Evolutionary conservation across 2,888 invertebrate species (phyloP).

Genomic region (Melikaiella ostensackeni): DNA sequence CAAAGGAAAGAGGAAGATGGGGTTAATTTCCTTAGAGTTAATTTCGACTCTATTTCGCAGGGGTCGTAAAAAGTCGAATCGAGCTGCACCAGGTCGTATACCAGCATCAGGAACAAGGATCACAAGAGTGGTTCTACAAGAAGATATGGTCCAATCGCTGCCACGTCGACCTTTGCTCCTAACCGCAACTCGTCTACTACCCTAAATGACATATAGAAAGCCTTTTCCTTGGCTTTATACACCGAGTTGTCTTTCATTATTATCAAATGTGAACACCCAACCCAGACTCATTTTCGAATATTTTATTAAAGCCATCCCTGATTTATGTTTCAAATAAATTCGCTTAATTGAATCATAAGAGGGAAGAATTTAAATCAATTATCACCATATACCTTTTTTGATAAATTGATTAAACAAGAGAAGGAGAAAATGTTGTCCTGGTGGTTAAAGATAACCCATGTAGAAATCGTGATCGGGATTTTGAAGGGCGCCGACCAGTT

Average conservation of each 20-base stretch:
- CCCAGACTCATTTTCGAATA: neutral
- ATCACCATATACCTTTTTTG: no score
- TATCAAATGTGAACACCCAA: conserved; percentile 19
- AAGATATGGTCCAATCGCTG: conserved; percentile 59
- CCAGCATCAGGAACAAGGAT: conserved; percentile 54
- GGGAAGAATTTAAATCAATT: no score
- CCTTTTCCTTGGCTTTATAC: conserved; percentile 32
- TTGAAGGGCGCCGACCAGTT: no score
- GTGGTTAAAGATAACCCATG: no score
- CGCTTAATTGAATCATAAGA: no score
- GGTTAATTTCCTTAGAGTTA: conserved; percentile 41
- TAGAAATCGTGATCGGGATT: no score
- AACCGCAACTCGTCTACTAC: conserved; percentile 34
- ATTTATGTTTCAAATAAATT: neutral
- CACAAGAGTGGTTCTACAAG: conserved; percentile 56
- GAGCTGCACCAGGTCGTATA: conserved; percentile 53
- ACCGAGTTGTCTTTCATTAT: conserved; percentile 37
- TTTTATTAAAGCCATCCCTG: neutral
- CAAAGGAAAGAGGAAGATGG: conserved; percentile 16
- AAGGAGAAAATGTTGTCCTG: no score
- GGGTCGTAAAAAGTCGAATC: conserved; percentile 58
- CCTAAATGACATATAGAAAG: conserved; percentile 34
- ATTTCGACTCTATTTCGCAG: conserved; percentile 56
- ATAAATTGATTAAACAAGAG: no score
- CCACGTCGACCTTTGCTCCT: conserved; percentile 43